Percentiles rank a stretch among this genome's conserved stretches.
phyloP scores from a whole-genome alignment of 2,113 vertebrate species.

The Pterocles orientalis region DNA sequence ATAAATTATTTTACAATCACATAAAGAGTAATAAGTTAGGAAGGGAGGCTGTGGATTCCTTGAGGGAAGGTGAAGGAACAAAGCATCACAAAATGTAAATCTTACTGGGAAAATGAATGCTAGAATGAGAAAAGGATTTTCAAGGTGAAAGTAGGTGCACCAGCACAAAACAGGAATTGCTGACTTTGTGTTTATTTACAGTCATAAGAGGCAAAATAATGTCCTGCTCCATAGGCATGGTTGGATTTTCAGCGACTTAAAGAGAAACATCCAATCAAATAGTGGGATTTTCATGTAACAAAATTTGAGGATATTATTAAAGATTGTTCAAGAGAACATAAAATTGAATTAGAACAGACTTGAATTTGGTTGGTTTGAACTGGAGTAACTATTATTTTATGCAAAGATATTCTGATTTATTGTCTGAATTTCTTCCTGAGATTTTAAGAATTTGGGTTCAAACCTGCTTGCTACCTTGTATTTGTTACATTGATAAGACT shows the following conservation, averaged over 20 bases:
- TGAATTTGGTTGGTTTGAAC: background rate
- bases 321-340: background rate
- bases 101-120: background rate
- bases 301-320: background rate
- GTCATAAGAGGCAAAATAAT: background rate
- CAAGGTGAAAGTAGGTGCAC: background rate
- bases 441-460: background rate
- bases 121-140: background rate
- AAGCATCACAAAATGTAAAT: background rate
- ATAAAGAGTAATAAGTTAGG: background rate
- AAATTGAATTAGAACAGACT: background rate
- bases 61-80: background rate
- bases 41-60: background rate
- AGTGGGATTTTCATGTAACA: background rate
- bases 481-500: background rate
- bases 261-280: background rate
- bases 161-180: background rate
- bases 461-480: background rate
- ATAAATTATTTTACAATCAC: background rate
- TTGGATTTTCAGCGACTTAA: background rate
- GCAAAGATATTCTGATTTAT: background rate
- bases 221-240: background rate
- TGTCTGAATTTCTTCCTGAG: background rate
- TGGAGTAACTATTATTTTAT: background rate
- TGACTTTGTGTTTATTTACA: background rate